Conservation (phyloP, 2,113 vertebrate genomes). For the Microcebus griseorufus region DNA sequence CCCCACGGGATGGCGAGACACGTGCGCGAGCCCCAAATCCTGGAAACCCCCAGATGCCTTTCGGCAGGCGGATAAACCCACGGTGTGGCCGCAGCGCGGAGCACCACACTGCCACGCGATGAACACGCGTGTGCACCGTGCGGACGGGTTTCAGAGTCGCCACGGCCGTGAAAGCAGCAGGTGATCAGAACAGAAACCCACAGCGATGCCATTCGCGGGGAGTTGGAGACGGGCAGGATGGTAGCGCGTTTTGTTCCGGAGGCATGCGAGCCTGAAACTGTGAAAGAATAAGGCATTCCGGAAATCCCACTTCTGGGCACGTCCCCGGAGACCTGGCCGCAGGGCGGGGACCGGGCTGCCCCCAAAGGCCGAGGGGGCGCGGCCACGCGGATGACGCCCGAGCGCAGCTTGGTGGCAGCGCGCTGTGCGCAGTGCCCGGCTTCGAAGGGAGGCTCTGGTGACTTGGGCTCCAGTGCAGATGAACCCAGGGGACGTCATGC, state of each 20-base stretch:
- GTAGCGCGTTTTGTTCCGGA: not conserved
- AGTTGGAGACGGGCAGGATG: too few relatives aligned
- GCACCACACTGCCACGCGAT: rapidly evolving
- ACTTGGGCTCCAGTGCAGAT: rapidly evolving
- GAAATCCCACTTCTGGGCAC: not conserved
- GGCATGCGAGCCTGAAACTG: not conserved
- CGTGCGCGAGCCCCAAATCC: too few relatives aligned
- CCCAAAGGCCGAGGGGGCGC: not conserved
- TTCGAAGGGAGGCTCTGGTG: rapidly evolving
- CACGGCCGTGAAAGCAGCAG: not conserved
- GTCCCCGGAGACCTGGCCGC: rapidly evolving
- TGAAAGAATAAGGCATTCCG: not conserved
- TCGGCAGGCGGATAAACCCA: not conserved
- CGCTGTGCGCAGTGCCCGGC: rapidly evolving
- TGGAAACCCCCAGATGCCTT: too few relatives aligned
- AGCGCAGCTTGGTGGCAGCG: rapidly evolving
- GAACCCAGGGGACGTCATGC: rapidly evolving
- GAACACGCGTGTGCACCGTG: not conserved
- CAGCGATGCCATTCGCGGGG: not conserved
- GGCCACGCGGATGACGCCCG: too few relatives aligned
- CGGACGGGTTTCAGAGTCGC: not conserved
- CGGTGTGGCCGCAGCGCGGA: rapidly evolving
- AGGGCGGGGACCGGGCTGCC: rapidly evolving
- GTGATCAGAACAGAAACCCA: rapidly evolving
- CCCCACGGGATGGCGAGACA: too few relatives aligned